These are phyloP conservation scores for Thymallus thymallus DNA, from an alignment of 2,113 vertebrate species.

Conservation along the genomic window DNA sequence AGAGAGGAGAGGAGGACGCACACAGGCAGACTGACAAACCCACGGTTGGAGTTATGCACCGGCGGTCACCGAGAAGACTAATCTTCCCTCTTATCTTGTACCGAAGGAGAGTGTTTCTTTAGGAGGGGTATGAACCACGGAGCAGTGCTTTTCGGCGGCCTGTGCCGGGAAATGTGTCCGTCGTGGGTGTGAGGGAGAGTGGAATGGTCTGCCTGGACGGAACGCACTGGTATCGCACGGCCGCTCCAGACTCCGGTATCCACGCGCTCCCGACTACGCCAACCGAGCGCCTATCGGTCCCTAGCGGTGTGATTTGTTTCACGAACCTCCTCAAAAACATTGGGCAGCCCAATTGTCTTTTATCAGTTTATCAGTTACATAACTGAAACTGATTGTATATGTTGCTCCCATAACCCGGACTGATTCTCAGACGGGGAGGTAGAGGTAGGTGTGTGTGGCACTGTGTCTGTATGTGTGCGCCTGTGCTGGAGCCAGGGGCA, in stretches of 20 bases:
- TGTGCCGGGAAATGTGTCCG: constrained; percentile 19
- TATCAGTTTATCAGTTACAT: constrained; percentile 27
- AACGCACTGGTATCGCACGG: constrained; percentile 41
- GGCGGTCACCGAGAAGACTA: constrained; percentile 10
- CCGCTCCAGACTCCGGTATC: constrained; percentile 33
- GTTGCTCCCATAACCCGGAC: constrained; percentile 7
- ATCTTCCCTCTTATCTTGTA: neutral
- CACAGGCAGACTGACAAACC: constrained; percentile 11
- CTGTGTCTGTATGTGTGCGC: neutral
- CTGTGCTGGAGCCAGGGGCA: neutral
- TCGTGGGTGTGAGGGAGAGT: constrained; percentile 23
- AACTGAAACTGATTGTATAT: constrained; percentile 34
- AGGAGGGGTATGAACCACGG: constrained; percentile 11
- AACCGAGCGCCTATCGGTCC: constrained; percentile 14
- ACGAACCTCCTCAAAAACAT: constrained; percentile 7
- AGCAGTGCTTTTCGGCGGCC: constrained; percentile 3
- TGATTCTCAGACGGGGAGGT: neutral
- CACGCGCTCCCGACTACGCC: constrained; percentile 28
- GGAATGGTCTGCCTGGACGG: constrained; percentile 42
- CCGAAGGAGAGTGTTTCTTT: constrained; percentile 25
- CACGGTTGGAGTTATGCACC: constrained; percentile 4
- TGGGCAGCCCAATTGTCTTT: constrained; percentile 9
- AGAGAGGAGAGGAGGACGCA: constrained; percentile 26
- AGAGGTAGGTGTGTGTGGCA: too few relatives aligned
- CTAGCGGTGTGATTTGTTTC: constrained; percentile 14